Evolutionary conservation across 2,113 vertebrate species (phyloP), one percentile per base, ranked within the genome.

Genomic region (Leptocoma aspasia): DNA sequence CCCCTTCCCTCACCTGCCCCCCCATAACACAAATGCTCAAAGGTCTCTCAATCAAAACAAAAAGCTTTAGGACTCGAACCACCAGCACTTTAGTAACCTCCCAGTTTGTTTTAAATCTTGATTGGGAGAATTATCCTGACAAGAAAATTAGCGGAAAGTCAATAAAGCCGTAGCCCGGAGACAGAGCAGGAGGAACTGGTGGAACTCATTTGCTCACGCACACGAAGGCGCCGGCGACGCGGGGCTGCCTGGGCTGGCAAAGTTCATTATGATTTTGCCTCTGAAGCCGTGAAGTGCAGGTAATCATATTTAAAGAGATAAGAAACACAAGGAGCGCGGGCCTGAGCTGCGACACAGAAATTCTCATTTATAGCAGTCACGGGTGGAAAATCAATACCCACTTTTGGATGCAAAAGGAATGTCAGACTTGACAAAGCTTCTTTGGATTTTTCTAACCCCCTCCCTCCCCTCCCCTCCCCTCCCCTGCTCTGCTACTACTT

Each of bases 71-170:
- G 86, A 78, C 81, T 95, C 60, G 85, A 96, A 95, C 90, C 95
- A 92, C 77, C 76, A 70, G 90, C 91, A 95, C 96, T 97, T 97
- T 24, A 77, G 95, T 52, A 91, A 96, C 93, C 92, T 96, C 95
- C 93, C 93, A 64, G 94, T 96, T 98, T 97, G 96, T 96, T 98
- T 98, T 96, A 97, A 97, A 97, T 97, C 97, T 97, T 96, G 96
- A 98, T 95, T 96, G 98, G 96, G 95, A 97, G 97, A 98, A 96
- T 98, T 97, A 97, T 44, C 95, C 93, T 95, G 97, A 97, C 97
- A 97, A 93, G 97, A 96, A 98, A 98, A 98, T 97, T 97, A 98
- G 97, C 42, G 59, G 95, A 13, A 91, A 97, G 96, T 98, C 97
- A 97, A 97, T 98, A 98, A 97, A 82, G 66, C 93, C 30, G 82